These are phyloP conservation scores for Cetoscarus ocellatus DNA, from an alignment of 2,797 vertebrate species.

Conservation along the genomic window DNA sequence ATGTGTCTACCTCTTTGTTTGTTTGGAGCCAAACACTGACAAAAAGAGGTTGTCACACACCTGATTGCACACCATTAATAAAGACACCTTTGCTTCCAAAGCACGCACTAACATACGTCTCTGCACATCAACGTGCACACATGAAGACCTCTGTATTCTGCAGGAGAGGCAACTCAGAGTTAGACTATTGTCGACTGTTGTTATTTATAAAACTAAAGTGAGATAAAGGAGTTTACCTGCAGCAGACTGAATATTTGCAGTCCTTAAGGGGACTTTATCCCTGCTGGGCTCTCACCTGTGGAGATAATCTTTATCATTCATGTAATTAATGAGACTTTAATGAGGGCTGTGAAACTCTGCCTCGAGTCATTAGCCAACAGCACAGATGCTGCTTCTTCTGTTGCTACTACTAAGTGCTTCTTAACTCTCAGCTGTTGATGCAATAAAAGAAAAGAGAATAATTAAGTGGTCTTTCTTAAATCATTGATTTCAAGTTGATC, in stretches of 20 bases:
- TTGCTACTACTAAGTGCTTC: constrained; percentile 20
- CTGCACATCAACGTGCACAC: not conserved
- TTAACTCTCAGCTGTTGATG: constrained; percentile 48
- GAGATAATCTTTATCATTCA: constrained; percentile 56
- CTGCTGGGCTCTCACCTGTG: constrained; percentile 60
- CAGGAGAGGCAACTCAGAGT: constrained; percentile 7
- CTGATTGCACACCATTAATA: constrained; percentile 53
- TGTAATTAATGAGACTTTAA: constrained; percentile 67
- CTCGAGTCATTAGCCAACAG: constrained; percentile 50
- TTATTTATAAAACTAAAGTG: not conserved
- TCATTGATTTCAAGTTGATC: not conserved
- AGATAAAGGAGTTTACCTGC: constrained; percentile 16
- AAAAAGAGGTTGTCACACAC: constrained; percentile 41
- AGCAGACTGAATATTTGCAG: not conserved
- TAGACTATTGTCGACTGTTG: not conserved
- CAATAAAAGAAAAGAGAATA: constrained; percentile 21
- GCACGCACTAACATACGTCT: constrained; percentile 1
- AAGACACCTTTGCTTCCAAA: constrained; percentile 42
- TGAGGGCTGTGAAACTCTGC: constrained; percentile 43
- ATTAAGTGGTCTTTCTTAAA: constrained; percentile 16
- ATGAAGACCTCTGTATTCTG: not conserved
- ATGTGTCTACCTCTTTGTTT: constrained; percentile 25
- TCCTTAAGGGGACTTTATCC: constrained; percentile 24
- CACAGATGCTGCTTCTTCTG: constrained; percentile 3
- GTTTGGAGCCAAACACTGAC: constrained; percentile 13